phyloP scores from a whole-genome alignment of 2,113 vertebrate genomes.

The Empidonax traillii region DNA sequence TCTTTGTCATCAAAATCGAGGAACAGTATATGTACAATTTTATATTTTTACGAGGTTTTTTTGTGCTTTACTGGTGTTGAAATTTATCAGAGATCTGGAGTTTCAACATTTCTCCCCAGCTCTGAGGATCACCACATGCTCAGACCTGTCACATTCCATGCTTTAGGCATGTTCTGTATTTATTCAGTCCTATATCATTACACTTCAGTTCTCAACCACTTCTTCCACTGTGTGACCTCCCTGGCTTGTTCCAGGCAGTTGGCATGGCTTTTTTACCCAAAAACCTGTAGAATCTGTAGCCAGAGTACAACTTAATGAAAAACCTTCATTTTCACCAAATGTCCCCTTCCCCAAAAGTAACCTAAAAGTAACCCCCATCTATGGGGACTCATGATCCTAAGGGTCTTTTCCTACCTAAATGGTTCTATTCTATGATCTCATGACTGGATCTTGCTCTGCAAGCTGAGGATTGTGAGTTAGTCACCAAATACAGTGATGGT shows the following conservation, averaged over 20 bases:
- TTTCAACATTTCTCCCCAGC: not conserved
- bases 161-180: not conserved
- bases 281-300: not conserved
- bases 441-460: not conserved
- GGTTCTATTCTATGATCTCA: not conserved
- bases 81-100: not conserved
- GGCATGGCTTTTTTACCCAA: not conserved
- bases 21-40: fast-evolving
- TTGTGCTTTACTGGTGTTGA: not conserved
- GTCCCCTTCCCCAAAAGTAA: not conserved
- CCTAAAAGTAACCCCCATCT: not conserved
- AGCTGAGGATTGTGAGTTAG: not conserved
- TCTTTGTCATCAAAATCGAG: not conserved
- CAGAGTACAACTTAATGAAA: not conserved
- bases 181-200: not conserved
- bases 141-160: not conserved
- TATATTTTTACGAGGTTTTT: not conserved
- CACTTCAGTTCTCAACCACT: not conserved
- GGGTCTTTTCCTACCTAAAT: not conserved
- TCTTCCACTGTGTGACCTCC: not conserved
- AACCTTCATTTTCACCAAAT: not conserved
- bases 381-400: fast-evolving
- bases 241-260: not conserved
- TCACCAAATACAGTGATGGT: not conserved
- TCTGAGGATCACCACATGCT: not conserved